phyloP scores from a whole-genome alignment of 2,888 invertebrate genomes.

The Trilocha varians region DNA sequence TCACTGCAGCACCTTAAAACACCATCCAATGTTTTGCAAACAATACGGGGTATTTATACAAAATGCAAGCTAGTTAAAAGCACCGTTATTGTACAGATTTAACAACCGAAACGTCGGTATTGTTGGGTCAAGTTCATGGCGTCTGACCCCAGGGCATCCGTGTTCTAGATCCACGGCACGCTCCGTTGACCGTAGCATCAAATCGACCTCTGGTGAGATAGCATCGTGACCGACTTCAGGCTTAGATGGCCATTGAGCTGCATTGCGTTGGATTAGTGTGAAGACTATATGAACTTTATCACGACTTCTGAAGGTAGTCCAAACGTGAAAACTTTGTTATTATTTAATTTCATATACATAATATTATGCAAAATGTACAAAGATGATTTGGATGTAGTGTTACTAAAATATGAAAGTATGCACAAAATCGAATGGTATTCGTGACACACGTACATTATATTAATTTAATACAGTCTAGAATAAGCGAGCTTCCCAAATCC shows the following conservation, averaged over 20 bases:
- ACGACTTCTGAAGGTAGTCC: not conserved
- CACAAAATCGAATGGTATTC: too few species aligned
- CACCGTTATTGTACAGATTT: not conserved
- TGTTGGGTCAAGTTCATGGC: constrained; percentile 39
- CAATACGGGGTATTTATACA: too few species aligned
- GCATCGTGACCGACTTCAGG: constrained; percentile 20
- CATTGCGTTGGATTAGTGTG: not conserved
- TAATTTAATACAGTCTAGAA: too few species aligned
- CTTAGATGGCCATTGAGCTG: not conserved
- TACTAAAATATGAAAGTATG: too few species aligned
- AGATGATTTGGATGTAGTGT: too few species aligned
- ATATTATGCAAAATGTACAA: too few species aligned
- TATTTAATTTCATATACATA: too few species aligned
- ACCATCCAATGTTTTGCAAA: too few species aligned
- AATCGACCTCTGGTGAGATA: constrained; percentile 30
- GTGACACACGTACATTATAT: too few species aligned
- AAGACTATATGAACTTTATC: not conserved
- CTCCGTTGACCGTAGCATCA: constrained; percentile 39
- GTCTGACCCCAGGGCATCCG: constrained; percentile 17
- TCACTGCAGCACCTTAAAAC: too few species aligned
- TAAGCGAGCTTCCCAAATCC: too few species aligned
- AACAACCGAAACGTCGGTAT: not conserved
- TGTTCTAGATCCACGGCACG: constrained; percentile 28
- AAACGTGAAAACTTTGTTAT: too few species aligned
- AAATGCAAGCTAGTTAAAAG: not conserved